A percentile compares a stretch with the other conserved stretches of the same genome.
phyloP scores from a whole-genome alignment of 2,113 vertebrate genomes.

The Apteryx owenii region DNA sequence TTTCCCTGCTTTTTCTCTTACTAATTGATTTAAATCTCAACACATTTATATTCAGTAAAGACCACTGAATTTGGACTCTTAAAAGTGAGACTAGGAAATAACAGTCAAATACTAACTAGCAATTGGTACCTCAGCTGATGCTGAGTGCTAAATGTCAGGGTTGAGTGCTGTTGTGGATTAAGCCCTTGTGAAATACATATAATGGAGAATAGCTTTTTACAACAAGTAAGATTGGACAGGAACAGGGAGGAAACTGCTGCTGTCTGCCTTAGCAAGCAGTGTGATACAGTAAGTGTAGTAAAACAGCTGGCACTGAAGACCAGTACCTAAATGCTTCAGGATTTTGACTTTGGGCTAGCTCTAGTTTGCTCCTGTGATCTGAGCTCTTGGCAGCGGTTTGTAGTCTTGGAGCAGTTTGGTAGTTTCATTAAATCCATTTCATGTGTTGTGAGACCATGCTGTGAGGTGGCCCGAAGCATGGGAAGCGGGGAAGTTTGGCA shows the following conservation, averaged over 20 bases:
- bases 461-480: background rate
- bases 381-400: too few relatives aligned
- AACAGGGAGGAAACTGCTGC: background rate
- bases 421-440: background rate
- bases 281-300: background rate
- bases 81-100: background rate
- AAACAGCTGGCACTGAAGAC: background rate
- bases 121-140: background rate
- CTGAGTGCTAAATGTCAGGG: accelerated
- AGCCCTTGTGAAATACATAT: background rate
- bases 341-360: background rate
- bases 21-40: accelerated
- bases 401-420: background rate
- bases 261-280: background rate
- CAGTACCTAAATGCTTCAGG: background rate
- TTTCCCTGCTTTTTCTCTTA: accelerated
- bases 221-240: background rate
- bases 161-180: background rate
- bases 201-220: background rate
- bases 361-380: background rate
- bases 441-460: accelerated
- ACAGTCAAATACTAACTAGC: background rate
- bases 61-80: background rate
- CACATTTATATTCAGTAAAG: background rate
- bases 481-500: background rate